Evolutionary conservation across 1,140 invertebrate species (phyloP).

Genomic region (Plodia interpunctella): DNA sequence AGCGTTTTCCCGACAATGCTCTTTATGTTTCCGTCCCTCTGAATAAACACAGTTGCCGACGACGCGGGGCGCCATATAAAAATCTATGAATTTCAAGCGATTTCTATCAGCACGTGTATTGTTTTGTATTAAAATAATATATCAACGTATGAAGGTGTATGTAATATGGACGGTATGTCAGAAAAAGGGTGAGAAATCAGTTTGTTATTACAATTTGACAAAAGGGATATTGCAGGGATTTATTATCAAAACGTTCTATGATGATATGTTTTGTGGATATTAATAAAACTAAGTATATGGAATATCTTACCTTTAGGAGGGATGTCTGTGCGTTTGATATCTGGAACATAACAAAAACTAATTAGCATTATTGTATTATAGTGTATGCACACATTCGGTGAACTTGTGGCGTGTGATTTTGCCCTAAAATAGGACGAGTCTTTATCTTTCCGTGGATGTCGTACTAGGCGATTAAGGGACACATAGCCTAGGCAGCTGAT

Average conservation of each 20-base stretch:
- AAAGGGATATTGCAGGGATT: too few species aligned
- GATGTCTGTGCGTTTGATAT: background rate
- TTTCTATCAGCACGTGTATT: background rate
- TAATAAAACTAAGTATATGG: too few species aligned
- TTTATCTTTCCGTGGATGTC: too few species aligned
- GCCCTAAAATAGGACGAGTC: too few species aligned
- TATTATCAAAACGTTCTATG: too few species aligned
- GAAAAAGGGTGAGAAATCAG: background rate
- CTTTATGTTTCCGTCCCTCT: background rate
- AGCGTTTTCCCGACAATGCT: background rate
- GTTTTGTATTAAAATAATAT: constrained; percentile 10
- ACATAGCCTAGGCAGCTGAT: too few species aligned
- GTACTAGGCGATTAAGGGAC: too few species aligned
- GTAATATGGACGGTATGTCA: background rate
- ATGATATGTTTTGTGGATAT: too few species aligned
- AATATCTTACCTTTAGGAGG: background rate
- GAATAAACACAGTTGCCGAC: background rate
- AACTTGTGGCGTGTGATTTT: too few species aligned
- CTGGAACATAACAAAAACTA: background rate
- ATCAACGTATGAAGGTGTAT: background rate
- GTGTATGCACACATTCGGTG: too few species aligned
- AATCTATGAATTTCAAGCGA: constrained; percentile 13
- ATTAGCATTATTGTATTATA: background rate
- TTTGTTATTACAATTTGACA: background rate
- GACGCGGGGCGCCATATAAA: constrained; percentile 1